Evolutionary conservation across 2,113 vertebrate genomes (phyloP).

Genomic region (Engraulis encrasicolus): DNA sequence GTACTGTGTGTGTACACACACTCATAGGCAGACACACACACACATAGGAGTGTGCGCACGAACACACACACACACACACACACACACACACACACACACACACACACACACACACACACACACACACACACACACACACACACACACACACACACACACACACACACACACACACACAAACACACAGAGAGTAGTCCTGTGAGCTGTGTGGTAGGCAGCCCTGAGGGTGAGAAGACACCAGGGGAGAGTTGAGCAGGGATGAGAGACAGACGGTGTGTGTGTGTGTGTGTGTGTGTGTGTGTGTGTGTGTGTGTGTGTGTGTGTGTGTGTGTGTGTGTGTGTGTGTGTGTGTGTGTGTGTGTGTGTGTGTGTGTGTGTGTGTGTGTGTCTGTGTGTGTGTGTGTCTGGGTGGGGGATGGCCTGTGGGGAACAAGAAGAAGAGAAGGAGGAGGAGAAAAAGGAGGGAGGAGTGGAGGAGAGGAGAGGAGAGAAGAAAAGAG

Average conservation of each 20-base stretch:
- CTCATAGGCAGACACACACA: neutral
- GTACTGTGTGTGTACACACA: no score
- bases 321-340: conserved; percentile 43
- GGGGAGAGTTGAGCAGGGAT: no score
- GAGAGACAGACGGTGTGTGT: conserved; percentile 61
- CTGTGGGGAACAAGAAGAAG: neutral
- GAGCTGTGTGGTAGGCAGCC: no score
- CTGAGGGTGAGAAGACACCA: no score
- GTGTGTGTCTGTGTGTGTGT: conserved; percentile 19
- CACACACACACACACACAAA: neutral
- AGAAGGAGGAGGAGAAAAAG: conserved; percentile 16
- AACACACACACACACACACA: neutral
- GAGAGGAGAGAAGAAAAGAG: neutral
- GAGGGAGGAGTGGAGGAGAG: conserved; percentile 53
- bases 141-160: neutral
- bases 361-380: conserved; percentile 57
- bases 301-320: conserved; percentile 45
- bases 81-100: neutral
- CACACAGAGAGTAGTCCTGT: no score
- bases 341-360: conserved; percentile 43
- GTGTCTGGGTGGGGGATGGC: conserved; percentile 26
- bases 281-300: conserved; percentile 43
- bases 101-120: neutral
- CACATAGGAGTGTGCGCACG: no score
- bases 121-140: neutral